These are phyloP conservation scores for Passer domesticus DNA, from an alignment of 2,113 vertebrate species.

Conservation along the genomic window DNA sequence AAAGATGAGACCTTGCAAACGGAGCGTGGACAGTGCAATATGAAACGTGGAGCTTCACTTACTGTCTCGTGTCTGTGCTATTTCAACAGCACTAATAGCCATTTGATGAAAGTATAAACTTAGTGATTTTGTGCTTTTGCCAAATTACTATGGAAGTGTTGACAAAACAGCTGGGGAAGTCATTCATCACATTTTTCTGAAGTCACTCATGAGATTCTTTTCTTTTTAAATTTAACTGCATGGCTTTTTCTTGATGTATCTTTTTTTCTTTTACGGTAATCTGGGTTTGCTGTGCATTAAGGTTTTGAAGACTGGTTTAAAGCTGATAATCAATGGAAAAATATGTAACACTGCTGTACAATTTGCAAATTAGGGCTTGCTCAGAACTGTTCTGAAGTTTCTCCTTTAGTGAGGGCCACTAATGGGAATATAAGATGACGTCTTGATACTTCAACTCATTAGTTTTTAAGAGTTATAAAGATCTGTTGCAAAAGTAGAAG, in stretches of 20 bases:
- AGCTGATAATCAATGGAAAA: neutral
- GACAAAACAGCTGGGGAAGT: slow-evolving; percentile 58
- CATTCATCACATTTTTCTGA: slow-evolving; percentile 45
- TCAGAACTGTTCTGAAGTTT: neutral
- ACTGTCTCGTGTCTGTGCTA: neutral
- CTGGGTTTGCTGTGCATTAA: neutral
- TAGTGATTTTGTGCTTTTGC: slow-evolving; percentile 46
- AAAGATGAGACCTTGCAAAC: neutral
- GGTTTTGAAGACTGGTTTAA: neutral
- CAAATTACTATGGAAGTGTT: slow-evolving; percentile 68
- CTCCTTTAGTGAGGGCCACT: neutral
- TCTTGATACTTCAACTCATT: neutral
- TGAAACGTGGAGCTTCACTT: neutral
- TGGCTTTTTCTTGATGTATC: neutral
- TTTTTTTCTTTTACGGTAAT: neutral
- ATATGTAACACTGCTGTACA: neutral
- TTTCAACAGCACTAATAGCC: neutral
- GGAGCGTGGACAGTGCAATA: neutral
- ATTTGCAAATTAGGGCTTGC: neutral
- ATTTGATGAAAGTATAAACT: slow-evolving; percentile 38
- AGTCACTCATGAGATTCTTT: slow-evolving; percentile 42
- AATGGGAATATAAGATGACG: neutral
- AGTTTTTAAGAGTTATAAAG: neutral
- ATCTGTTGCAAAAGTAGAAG: neutral
- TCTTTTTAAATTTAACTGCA: slow-evolving; percentile 21